These are phyloP conservation scores for Bothrops alternatus DNA, from an alignment of 2,797 vertebrate genomes.

Conservation along the genomic window DNA sequence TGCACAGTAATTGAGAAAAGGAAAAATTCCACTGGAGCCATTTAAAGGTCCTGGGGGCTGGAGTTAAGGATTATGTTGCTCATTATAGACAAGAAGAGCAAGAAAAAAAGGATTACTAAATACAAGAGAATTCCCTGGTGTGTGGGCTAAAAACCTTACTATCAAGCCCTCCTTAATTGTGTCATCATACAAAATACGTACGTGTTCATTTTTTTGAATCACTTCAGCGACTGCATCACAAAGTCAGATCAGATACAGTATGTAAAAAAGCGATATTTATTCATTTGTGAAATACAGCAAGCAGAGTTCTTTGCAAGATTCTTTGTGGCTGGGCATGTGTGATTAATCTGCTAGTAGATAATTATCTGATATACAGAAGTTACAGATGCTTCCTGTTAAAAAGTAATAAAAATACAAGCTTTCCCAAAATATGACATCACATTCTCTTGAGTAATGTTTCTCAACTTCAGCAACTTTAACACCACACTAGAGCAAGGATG, in stretches of 20 bases:
- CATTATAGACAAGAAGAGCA: constrained; percentile 8
- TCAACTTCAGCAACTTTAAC: background rate
- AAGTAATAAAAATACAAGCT: background rate
- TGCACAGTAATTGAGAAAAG: background rate
- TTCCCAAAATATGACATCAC: background rate
- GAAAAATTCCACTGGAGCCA: constrained; percentile 19
- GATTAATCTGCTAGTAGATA: background rate
- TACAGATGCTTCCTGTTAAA: background rate
- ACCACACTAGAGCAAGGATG: background rate
- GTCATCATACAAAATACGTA: constrained; percentile 9
- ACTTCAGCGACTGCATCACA: background rate
- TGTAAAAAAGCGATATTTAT: background rate
- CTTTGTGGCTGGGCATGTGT: background rate
- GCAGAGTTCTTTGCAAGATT: background rate
- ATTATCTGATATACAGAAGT: background rate
- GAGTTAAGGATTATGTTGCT: background rate
- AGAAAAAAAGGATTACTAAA: background rate
- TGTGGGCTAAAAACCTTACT: background rate
- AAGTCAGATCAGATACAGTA: background rate
- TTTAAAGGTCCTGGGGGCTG: background rate
- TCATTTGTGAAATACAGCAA: background rate
- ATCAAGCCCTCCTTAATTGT: background rate
- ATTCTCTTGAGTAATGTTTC: background rate
- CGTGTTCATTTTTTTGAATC: background rate
- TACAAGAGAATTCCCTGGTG: background rate